Evolutionary conservation across 92 coral and sea anemone species (phyloP).

Genomic region (Virgularia gustaviana): DNA sequence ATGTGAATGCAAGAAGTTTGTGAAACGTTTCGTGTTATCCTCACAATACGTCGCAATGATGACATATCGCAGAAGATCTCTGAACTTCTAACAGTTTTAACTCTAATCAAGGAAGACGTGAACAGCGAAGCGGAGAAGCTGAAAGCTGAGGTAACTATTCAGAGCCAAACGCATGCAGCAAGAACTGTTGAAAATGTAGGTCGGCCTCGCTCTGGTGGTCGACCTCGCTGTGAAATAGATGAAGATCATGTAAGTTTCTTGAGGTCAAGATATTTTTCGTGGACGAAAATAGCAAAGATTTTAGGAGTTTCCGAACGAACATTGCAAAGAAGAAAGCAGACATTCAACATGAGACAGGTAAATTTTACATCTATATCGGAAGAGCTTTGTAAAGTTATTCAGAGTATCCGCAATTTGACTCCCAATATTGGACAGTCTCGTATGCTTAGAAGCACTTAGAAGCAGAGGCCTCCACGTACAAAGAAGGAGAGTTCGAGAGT

Average conservation of each 20-base stretch:
- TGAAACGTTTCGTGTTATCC: too few relatives aligned
- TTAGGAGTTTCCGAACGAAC: slow-evolving; percentile 11
- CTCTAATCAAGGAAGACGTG: too few relatives aligned
- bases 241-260: slow-evolving; percentile 4
- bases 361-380: neutral
- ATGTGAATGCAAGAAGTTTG: too few relatives aligned
- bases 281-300: slow-evolving; percentile 2
- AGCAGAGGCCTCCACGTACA: slow-evolving; percentile 8
- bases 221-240: neutral
- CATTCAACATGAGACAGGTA: neutral
- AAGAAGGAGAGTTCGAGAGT: slow-evolving; percentile 10
- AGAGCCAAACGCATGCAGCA: too few relatives aligned
- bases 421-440: slow-evolving; percentile 16
- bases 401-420: neutral
- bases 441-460: slow-evolving; percentile 3
- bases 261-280: slow-evolving; percentile 8
- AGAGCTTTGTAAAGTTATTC: neutral
- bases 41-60: too few relatives aligned
- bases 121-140: too few relatives aligned
- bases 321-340: slow-evolving; percentile 12
- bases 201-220: too few relatives aligned
- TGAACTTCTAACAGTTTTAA: too few relatives aligned
- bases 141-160: too few relatives aligned
- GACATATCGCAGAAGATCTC: too few relatives aligned
- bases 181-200: too few relatives aligned